Evolutionary conservation across 2,797 vertebrate genomes (phyloP).

Genomic region (Triplophysa yarkandensis): DNA sequence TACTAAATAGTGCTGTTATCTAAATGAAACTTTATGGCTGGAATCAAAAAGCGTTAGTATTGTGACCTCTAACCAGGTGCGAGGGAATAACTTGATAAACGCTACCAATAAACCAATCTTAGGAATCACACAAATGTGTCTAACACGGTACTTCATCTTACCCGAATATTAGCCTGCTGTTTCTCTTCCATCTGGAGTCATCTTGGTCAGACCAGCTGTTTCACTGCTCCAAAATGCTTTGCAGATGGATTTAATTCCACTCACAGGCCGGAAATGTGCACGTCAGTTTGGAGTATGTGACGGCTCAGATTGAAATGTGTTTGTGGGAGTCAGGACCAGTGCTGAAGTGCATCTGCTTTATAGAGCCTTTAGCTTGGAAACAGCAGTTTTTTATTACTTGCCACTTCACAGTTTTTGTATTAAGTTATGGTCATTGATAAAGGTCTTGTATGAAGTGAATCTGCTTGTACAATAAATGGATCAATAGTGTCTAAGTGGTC

Average conservation of each 20-base stretch:
- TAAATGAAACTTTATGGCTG: too few species aligned
- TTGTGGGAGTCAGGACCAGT: background rate
- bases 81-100: background rate
- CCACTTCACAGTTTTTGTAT: background rate
- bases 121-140: background rate
- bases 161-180: conserved; percentile 15
- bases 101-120: background rate
- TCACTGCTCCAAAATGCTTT: conserved; percentile 6
- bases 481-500: conserved; percentile 13
- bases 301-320: background rate
- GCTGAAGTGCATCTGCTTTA: background rate
- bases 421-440: background rate
- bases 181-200: conserved; percentile 2
- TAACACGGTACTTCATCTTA: background rate
- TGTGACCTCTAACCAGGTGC: background rate
- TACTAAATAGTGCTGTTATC: too few species aligned
- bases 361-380: background rate
- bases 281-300: background rate
- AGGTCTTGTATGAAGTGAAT: background rate
- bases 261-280: conserved; percentile 11
- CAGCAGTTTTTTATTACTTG: too few species aligned
- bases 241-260: conserved; percentile 12
- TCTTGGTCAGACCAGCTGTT: conserved; percentile 3
- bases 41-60: background rate
- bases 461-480: background rate